phyloP scores from a whole-genome alignment of 2,888 invertebrate species.

The Neoscelio sp. region DNA sequence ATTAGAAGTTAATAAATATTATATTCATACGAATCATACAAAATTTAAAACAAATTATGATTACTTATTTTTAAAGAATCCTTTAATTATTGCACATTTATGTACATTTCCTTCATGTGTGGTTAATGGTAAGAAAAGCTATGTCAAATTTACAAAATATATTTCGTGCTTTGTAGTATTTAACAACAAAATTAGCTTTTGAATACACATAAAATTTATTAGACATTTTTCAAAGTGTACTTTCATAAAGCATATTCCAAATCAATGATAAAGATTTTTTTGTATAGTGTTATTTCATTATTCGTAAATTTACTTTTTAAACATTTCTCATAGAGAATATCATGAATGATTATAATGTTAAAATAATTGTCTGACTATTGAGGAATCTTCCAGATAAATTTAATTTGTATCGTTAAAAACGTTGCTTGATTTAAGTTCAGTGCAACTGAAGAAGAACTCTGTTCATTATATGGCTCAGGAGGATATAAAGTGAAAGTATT shows the following conservation, averaged over 20 bases:
- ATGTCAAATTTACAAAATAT: constrained; percentile 21
- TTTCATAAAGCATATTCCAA: background rate
- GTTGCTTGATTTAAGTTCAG: constrained; percentile 43
- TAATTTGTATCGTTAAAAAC: constrained; percentile 40
- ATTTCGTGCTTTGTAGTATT: constrained; percentile 28
- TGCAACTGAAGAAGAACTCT: constrained; percentile 37
- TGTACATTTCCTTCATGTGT: constrained; percentile 1
- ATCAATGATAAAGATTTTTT: constrained; percentile 2
- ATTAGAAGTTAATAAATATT: constrained; percentile 2
- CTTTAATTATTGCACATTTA: constrained; percentile 28
- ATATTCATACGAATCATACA: too few relatives aligned
- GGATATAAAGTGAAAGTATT: constrained; percentile 60
- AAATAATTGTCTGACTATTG: background rate
- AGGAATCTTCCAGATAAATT: background rate
- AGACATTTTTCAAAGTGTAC: constrained; percentile 17
- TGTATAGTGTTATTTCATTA: constrained; percentile 9
- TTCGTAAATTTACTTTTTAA: too few relatives aligned
- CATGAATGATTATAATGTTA: too few relatives aligned
- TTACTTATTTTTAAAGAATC: constrained; percentile 14
- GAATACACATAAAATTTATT: constrained; percentile 8
- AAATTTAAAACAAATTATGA: too few relatives aligned
- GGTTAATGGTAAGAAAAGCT: constrained; percentile 2
- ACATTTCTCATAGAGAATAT: too few relatives aligned
- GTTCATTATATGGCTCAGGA: constrained; percentile 44
- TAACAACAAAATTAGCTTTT: constrained; percentile 42